Evolutionary conservation across 2,113 vertebrate genomes (phyloP).

Genomic region (Probosciger aterrimus): DNA sequence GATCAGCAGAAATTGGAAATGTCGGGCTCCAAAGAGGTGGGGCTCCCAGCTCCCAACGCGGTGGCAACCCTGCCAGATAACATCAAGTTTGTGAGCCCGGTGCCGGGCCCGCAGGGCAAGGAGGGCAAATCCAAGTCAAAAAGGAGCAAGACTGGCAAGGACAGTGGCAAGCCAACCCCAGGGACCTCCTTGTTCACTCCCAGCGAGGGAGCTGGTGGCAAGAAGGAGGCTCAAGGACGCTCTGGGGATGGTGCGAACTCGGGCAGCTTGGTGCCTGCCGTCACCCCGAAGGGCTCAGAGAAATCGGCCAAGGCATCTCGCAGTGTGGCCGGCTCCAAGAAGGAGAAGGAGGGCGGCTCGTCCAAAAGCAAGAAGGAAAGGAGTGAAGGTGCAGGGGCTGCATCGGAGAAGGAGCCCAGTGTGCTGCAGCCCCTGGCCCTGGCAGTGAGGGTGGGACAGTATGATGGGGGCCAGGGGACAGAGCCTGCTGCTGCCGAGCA

Average conservation of each 20-base stretch:
- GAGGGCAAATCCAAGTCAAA: conserved; percentile 99
- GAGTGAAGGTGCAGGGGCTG: conserved; percentile 82
- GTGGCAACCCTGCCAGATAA: conserved; percentile 96
- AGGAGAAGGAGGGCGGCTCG: conserved; percentile 90
- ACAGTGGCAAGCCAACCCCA: conserved; percentile 88
- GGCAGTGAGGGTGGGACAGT: conserved; percentile 84
- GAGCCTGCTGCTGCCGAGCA: conserved; percentile 86
- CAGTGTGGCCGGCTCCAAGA: conserved; percentile 87
- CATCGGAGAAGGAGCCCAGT: conserved; percentile 86
- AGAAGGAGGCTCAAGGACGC: conserved; percentile 90
- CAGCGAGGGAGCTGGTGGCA: conserved; percentile 80
- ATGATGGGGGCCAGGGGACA: conserved; percentile 85
- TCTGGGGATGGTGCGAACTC: conserved; percentile 83
- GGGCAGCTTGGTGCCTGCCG: conserved; percentile 72
- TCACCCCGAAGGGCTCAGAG: conserved; percentile 86
- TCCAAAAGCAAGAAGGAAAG: conserved; percentile 98
- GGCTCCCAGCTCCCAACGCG: conserved; percentile 90
- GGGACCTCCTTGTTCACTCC: conserved; percentile 79
- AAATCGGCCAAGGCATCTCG: conserved; percentile 90
- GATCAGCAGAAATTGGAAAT: conserved; percentile 98
- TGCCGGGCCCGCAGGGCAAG: conserved; percentile 94
- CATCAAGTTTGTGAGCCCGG: conserved; percentile 97
- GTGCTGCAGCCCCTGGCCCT: conserved; percentile 87
- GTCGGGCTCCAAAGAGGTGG: conserved; percentile 96
- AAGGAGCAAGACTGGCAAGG: conserved; percentile 97